Percentiles rank a stretch among this genome's conserved stretches.
phyloP scores from a whole-genome alignment of 2,888 invertebrate genomes.

The Lithophane ornitopus region DNA sequence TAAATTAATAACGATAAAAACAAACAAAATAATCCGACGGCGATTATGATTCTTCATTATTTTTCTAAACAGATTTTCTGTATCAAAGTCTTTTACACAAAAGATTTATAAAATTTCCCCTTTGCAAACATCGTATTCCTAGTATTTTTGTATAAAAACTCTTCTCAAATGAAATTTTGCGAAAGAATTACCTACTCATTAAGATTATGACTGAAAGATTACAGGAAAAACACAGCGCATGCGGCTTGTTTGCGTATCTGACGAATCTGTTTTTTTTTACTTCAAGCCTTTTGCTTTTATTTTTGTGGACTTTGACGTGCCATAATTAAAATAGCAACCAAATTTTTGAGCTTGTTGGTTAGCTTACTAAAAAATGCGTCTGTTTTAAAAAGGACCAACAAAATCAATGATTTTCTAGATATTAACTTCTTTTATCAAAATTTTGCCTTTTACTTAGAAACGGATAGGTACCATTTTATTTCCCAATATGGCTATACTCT shows the following conservation, averaged over 20 bases:
- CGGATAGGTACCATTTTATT: not conserved
- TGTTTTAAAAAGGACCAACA: not conserved
- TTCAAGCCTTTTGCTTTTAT: not conserved
- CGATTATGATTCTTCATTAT: not conserved
- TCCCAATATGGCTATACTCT: not conserved
- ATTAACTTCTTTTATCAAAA: not conserved
- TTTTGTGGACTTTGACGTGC: not conserved
- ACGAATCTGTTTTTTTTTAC: not conserved
- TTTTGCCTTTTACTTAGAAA: not conserved
- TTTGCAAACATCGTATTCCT: not conserved
- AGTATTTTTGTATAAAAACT: constrained; percentile 2
- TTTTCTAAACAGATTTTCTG: constrained; percentile 10
- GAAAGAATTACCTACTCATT: not conserved
- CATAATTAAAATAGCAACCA: not conserved
- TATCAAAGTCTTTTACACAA: not conserved
- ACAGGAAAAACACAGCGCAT: not conserved
- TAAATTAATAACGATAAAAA: not conserved
- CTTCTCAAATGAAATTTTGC: not conserved
- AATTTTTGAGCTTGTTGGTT: not conserved
- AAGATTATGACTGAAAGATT: not conserved
- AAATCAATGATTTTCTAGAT: not conserved
- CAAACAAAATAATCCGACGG: constrained; percentile 6
- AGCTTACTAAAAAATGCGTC: not conserved
- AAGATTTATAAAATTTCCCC: not conserved
- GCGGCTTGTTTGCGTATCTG: not conserved